Evolutionary conservation across 2,113 vertebrate genomes (phyloP).

Genomic region (Typhlomys cinereus): DNA sequence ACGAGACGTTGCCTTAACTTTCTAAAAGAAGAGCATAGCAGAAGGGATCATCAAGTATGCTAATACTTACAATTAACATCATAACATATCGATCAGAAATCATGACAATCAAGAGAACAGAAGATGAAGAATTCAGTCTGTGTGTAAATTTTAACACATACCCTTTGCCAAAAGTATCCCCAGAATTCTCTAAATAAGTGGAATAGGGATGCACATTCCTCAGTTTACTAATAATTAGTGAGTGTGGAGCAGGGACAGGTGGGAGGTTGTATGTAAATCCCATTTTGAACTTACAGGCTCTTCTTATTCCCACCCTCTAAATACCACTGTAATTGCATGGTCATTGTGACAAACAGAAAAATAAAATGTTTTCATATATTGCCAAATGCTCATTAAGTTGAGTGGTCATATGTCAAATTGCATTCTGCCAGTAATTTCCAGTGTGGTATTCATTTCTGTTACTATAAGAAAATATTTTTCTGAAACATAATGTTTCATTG

Average conservation of each 20-base stretch:
- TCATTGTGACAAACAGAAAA: neutral
- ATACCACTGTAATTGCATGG: neutral
- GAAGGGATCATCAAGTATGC: neutral
- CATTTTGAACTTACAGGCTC: neutral
- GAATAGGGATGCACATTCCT: neutral
- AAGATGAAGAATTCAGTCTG: neutral
- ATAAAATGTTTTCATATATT: slow-evolving; percentile 1
- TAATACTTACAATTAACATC: neutral
- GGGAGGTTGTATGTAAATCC: neutral
- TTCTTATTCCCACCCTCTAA: neutral
- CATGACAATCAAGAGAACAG: neutral
- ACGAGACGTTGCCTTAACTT: too few relatives aligned
- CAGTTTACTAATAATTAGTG: neutral
- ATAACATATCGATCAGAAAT: neutral
- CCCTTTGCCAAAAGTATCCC: neutral
- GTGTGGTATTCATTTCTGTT: neutral
- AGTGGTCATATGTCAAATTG: neutral
- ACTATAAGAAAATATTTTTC: neutral
- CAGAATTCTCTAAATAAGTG: neutral
- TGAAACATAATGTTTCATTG: too few relatives aligned
- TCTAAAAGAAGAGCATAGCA: too few relatives aligned
- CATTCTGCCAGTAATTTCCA: neutral
- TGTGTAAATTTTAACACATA: neutral
- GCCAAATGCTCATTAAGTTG: neutral
- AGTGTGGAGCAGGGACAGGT: neutral